Percentiles rank a stretch among this genome's conserved stretches.
These are phyloP conservation scores for Columba janthina DNA, from an alignment of 2,113 vertebrate genomes.

Conservation along the genomic window DNA sequence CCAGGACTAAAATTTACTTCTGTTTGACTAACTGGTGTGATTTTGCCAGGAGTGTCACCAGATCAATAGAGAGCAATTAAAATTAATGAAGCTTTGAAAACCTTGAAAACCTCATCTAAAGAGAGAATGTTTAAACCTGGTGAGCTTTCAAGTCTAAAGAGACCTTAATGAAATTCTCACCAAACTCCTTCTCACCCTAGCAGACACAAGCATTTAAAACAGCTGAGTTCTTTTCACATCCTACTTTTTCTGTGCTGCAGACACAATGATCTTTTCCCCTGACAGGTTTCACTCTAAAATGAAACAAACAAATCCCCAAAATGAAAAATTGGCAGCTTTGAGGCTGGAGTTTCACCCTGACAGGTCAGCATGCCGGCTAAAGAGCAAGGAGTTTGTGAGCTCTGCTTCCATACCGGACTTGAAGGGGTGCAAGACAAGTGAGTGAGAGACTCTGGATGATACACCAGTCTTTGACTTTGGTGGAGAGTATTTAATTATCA, in stretches of 20 bases:
- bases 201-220: not conserved
- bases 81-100: constrained; percentile 46
- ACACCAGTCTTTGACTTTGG: not conserved
- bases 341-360: not conserved
- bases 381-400: not conserved
- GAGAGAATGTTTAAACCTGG: not conserved
- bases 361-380: not conserved
- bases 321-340: not conserved
- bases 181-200: not conserved
- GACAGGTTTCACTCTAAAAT: not conserved
- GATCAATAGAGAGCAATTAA: constrained; percentile 24
- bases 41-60: not conserved
- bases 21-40: constrained; percentile 18
- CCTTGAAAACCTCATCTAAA: not conserved
- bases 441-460: not conserved
- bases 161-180: not conserved
- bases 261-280: not conserved
- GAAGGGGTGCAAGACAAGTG: not conserved
- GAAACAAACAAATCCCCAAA: not conserved
- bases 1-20: constrained; percentile 20
- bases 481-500: not conserved
- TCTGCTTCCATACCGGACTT: not conserved
- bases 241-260: not conserved
- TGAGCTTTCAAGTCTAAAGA: not conserved
- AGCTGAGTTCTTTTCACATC: not conserved